phyloP scores from a whole-genome alignment of 2,113 vertebrate genomes.

The Corvus hawaiiensis region DNA sequence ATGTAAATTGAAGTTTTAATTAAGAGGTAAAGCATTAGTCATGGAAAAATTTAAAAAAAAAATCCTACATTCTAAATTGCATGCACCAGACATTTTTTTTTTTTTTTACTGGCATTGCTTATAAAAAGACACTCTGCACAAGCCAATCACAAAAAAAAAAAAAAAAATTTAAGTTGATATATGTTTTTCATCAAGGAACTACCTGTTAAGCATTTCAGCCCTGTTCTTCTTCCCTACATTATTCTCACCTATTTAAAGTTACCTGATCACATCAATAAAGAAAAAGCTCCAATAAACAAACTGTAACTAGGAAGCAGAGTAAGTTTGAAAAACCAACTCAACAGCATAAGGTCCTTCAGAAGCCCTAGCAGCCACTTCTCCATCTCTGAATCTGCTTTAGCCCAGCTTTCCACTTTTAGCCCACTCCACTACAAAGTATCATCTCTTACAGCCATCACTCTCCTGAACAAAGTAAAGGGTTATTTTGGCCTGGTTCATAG shows the following conservation, averaged over 20 bases:
- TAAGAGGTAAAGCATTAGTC: constrained; percentile 51
- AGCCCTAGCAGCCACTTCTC: not conserved
- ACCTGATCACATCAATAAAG: not conserved
- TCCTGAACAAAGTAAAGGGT: not conserved
- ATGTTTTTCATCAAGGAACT: not conserved
- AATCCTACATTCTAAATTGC: constrained; percentile 32
- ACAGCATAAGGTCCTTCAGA: not conserved
- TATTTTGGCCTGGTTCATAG: not conserved
- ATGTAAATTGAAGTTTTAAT: constrained; percentile 64
- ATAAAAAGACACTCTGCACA: not conserved
- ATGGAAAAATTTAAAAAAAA: not conserved
- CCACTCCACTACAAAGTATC: not conserved
- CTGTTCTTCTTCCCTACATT: not conserved
- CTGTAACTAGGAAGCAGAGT: not conserved
- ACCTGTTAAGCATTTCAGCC: not conserved
- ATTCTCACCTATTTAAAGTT: not conserved
- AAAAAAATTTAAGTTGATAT: not conserved
- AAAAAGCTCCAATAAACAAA: not conserved
- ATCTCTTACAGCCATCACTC: not conserved
- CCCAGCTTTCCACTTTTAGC: not conserved
- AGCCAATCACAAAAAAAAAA: not conserved
- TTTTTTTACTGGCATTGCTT: not conserved
- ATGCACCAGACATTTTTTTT: not conserved
- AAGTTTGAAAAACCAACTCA: not conserved
- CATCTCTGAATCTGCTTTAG: not conserved